These are phyloP conservation scores for Neodontobutis hainanensis DNA, from an alignment of 2,113 vertebrate species.

Conservation along the genomic window DNA sequence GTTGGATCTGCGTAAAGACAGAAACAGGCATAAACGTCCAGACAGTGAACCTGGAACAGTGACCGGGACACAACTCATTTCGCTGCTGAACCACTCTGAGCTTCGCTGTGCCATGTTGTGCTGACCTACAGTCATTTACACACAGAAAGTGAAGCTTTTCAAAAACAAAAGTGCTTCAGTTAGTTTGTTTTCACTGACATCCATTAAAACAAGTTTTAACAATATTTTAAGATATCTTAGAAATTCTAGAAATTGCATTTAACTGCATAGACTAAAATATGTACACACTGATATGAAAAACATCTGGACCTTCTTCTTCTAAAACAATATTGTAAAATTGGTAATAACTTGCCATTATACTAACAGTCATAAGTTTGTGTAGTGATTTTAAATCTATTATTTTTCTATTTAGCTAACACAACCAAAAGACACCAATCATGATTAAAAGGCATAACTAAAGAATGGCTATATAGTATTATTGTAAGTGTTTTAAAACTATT, in stretches of 20 bases:
- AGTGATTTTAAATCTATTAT: no score
- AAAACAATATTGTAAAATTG: background rate
- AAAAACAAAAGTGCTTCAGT: background rate
- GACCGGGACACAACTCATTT: conserved; percentile 34
- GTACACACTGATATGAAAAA: no score
- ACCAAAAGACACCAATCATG: background rate
- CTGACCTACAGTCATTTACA: conserved; percentile 41
- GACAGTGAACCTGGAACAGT: conserved; percentile 8
- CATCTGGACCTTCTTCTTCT: background rate
- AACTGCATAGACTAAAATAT: no score
- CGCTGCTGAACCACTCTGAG: conserved; percentile 44
- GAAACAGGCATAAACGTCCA: conserved; percentile 17
- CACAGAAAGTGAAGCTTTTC: conserved; percentile 14
- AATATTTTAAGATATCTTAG: no score
- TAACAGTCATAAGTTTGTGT: no score
- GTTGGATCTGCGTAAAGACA: conserved; percentile 10
- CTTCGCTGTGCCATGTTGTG: conserved; percentile 32
- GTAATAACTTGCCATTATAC: background rate
- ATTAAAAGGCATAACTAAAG: background rate
- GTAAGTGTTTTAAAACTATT: conserved; percentile 1
- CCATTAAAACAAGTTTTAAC: conserved; percentile 22
- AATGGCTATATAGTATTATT: background rate
- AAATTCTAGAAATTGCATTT: no score
- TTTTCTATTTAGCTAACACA: background rate
- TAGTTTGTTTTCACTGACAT: background rate